Percentiles rank a stretch among this genome's conserved stretches.
Conservation (phyloP, 2,113 vertebrate species). For the Corythornis cristatus region DNA sequence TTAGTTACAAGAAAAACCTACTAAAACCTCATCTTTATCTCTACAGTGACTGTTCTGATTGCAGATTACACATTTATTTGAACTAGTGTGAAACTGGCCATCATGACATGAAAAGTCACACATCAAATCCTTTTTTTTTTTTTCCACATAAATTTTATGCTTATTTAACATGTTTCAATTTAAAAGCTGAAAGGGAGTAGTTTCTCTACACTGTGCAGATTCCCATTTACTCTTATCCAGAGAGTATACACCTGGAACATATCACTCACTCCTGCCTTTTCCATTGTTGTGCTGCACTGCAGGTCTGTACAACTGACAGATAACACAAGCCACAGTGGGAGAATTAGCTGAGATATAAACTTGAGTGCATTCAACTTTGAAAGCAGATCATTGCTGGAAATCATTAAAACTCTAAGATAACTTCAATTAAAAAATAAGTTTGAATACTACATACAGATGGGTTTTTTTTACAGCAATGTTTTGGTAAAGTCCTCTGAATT, state of each 20-base stretch:
- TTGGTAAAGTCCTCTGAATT: background rate
- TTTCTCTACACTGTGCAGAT: background rate
- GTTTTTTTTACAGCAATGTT: slow-evolving; percentile 16
- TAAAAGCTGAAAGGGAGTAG: background rate
- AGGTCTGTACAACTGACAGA: background rate
- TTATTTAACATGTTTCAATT: background rate
- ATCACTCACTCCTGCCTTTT: background rate
- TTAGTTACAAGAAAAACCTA: background rate
- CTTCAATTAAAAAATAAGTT: background rate
- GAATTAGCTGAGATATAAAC: background rate
- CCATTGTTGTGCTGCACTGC: background rate
- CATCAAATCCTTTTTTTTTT: background rate
- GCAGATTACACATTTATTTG: background rate
- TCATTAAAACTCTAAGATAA: background rate
- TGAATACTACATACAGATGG: background rate
- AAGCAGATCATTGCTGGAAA: slow-evolving; percentile 48
- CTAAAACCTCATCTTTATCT: background rate
- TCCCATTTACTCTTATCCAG: background rate
- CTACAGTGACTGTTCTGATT: background rate
- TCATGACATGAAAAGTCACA: background rate
- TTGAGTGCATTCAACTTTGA: background rate
- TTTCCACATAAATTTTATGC: background rate
- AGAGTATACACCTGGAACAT: background rate
- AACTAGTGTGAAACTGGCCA: background rate
- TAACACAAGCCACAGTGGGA: background rate